A percentile compares a stretch with the other conserved stretches of the same genome.
These are phyloP conservation scores for Rhizomys pruinosus DNA, from an alignment of 2,113 vertebrate species.

Conservation along the genomic window DNA sequence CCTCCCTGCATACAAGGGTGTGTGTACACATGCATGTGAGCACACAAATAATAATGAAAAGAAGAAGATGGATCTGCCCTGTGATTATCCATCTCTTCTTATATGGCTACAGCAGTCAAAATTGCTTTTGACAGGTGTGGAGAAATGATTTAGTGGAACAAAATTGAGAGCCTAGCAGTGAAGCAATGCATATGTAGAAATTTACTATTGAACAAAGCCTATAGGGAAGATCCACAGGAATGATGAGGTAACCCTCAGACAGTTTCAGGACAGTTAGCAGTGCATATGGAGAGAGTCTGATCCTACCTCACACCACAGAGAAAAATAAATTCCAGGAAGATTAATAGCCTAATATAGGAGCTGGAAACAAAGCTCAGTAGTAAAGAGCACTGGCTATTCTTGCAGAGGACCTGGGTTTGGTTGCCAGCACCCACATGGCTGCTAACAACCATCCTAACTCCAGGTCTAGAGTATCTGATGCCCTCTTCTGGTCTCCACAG, in stretches of 20 bases:
- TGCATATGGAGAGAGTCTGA: not conserved
- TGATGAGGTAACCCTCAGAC: not conserved
- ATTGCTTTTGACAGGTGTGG: not conserved
- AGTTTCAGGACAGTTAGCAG: not conserved
- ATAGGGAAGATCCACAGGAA: not conserved
- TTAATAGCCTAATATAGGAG: not conserved
- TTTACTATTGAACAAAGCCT: not conserved
- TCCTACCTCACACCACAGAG: not conserved
- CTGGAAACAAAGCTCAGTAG: not conserved
- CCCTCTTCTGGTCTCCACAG: too few relatives aligned
- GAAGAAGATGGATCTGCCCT: not conserved
- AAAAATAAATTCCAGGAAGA: conserved; percentile 25
- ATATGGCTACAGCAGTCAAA: not conserved
- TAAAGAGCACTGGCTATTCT: not conserved
- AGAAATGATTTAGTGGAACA: conserved; percentile 5
- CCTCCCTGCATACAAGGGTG: not conserved
- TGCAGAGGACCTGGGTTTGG: too few relatives aligned
- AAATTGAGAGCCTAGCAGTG: not conserved
- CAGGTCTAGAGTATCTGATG: too few relatives aligned
- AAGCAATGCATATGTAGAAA: not conserved
- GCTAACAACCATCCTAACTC: too few relatives aligned
- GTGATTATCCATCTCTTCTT: not conserved
- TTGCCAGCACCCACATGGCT: too few relatives aligned
- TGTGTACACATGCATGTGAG: too few relatives aligned
- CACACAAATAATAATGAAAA: not conserved